phyloP scores from a whole-genome alignment of 2,113 vertebrate species.

The Urocitellus parryii region DNA sequence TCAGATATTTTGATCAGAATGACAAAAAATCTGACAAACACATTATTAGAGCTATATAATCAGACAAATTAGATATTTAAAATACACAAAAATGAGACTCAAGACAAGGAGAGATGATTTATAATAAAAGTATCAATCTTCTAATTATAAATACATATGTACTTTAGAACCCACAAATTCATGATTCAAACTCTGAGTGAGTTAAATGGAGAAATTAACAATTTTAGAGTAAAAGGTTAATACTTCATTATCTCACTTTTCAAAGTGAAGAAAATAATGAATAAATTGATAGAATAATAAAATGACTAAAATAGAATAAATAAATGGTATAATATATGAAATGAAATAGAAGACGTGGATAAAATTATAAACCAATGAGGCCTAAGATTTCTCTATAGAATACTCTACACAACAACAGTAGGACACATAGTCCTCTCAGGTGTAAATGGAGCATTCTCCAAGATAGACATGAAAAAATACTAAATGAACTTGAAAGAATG shows the following conservation, averaged over 20 bases:
- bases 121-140: background rate
- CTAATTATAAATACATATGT: too few relatives aligned
- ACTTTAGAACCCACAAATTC: background rate
- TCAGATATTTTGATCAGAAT: too few relatives aligned
- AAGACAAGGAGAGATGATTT: background rate
- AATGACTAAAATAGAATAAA: background rate
- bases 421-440: background rate
- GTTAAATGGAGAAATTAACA: background rate
- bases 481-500: too few relatives aligned
- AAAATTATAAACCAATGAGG: background rate
- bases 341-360: background rate
- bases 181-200: background rate
- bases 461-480: too few relatives aligned
- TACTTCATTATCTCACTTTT: background rate
- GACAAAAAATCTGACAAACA: too few relatives aligned
- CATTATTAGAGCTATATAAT: background rate
- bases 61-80: background rate
- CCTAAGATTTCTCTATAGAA: too few relatives aligned
- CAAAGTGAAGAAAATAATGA: background rate
- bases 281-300: background rate
- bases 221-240: background rate
- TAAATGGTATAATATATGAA: background rate
- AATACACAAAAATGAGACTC: background rate
- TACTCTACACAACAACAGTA: background rate
- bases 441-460: background rate